These are phyloP conservation scores for Epiblema foenella DNA, from an alignment of 2,888 invertebrate genomes.

Conservation along the genomic window DNA sequence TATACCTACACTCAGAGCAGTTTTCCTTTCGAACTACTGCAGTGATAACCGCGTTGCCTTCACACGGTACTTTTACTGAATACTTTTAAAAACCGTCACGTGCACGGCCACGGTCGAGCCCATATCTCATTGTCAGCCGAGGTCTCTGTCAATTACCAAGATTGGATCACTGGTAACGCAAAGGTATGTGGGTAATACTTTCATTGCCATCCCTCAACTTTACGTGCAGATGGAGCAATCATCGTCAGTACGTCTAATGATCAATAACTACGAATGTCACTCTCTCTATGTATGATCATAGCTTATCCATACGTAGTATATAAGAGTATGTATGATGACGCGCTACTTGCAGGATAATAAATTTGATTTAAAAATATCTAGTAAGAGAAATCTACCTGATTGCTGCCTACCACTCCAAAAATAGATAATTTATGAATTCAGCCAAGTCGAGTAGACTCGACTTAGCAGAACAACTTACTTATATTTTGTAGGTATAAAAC, in stretches of 20 bases:
- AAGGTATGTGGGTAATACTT: slow-evolving; percentile 27
- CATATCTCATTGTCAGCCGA: slow-evolving; percentile 36
- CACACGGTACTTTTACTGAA: slow-evolving; percentile 29
- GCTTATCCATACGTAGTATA: neutral
- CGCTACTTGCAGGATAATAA: too few relatives aligned
- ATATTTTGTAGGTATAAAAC: too few relatives aligned
- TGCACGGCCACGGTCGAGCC: slow-evolving; percentile 37
- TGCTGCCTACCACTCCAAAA: too few relatives aligned
- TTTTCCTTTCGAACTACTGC: slow-evolving; percentile 10
- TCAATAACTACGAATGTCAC: neutral
- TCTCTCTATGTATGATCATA: neutral
- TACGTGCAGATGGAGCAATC: neutral
- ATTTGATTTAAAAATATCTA: too few relatives aligned
- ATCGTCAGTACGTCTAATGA: neutral
- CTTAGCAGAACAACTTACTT: too few relatives aligned
- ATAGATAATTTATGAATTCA: too few relatives aligned
- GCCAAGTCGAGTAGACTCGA: too few relatives aligned
- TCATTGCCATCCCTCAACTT: slow-evolving; percentile 23
- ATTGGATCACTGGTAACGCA: slow-evolving; percentile 28
- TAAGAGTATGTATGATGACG: too few relatives aligned
- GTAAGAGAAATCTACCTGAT: too few relatives aligned
- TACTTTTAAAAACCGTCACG: slow-evolving; percentile 31
- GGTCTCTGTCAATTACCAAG: slow-evolving; percentile 36
- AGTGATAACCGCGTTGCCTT: slow-evolving; percentile 24
- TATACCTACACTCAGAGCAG: neutral